Evolutionary conservation across 2,888 invertebrate genomes (phyloP), one percentile per base, ranked within the genome.

Genomic region (Apomyelois bistriatella): DNA sequence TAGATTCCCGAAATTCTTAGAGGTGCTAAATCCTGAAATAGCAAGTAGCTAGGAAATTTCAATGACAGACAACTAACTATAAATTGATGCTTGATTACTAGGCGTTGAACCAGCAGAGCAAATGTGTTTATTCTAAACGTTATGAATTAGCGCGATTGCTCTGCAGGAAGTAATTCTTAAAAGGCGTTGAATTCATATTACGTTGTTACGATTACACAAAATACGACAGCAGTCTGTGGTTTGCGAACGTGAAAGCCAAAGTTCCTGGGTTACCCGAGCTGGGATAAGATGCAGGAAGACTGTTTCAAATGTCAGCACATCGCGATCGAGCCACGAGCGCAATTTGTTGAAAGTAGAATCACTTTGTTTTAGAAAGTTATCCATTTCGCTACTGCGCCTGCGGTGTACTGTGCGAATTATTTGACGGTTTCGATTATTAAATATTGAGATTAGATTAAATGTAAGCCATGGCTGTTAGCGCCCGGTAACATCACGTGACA

Each of bases 291-390:
- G 50, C 70, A 73, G 77, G 74, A 79, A 79, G 72, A 58, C 43
- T 61, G 62, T 66, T 56, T 63, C 70, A 75, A 79, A 79, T 79
- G 74, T 79, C 80, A 80, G 76, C 62, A 61, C 74, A 71, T 73
- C 74, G 58, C 53, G 69, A 70, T 69, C 65, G 61, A 65, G 61
- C 61, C 61, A 64, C 68, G 61, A 68, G 64, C 64, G 77, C 78
- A 84, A 85, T 85, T 83, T 84, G 80, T 81, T 80, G 87, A 87
- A 87, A 88, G 87, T 84, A 70, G 72, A 82, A 86, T 84, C 86
- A 82, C 87, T 87, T 87, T 85, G 78, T 79, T 82, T 85, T 88
- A 87, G 87, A 88, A 87, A 88, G 87, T 82, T 73, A 71, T 74
- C 68, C 79, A 73, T 74, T 68, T 73, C 66, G 70, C 68, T 64